These are phyloP conservation scores for Numenius arquata DNA, from an alignment of 2,113 vertebrate species.

Conservation along the genomic window DNA sequence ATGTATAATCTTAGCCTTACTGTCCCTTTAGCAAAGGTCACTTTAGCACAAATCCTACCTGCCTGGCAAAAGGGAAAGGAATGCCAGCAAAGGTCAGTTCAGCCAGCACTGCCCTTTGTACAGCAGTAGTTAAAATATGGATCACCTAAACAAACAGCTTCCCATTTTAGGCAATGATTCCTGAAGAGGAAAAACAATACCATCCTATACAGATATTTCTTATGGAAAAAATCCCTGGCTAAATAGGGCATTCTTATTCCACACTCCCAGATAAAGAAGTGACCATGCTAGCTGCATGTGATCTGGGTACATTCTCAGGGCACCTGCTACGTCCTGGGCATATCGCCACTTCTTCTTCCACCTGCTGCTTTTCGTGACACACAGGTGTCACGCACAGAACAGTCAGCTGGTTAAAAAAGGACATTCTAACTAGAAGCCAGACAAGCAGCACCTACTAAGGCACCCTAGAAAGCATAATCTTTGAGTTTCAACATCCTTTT, in stretches of 20 bases:
- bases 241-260: neutral
- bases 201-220: neutral
- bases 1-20: neutral
- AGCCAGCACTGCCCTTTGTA: neutral
- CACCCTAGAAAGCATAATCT: neutral
- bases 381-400: neutral
- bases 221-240: neutral
- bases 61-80: neutral
- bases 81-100: neutral
- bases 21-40: neutral
- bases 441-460: neutral
- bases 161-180: neutral
- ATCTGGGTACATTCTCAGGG: neutral
- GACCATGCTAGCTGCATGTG: neutral
- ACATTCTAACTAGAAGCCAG: neutral
- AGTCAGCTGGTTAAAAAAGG: neutral
- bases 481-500: neutral
- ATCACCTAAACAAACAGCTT: conserved; percentile 5
- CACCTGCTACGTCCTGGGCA: neutral
- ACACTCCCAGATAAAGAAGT: neutral
- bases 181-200: neutral
- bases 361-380: neutral
- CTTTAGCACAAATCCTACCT: neutral
- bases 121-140: neutral
- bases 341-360: neutral